Evolutionary conservation across 2,888 invertebrate genomes (phyloP).

Genomic region (Lithophane leautieri): DNA sequence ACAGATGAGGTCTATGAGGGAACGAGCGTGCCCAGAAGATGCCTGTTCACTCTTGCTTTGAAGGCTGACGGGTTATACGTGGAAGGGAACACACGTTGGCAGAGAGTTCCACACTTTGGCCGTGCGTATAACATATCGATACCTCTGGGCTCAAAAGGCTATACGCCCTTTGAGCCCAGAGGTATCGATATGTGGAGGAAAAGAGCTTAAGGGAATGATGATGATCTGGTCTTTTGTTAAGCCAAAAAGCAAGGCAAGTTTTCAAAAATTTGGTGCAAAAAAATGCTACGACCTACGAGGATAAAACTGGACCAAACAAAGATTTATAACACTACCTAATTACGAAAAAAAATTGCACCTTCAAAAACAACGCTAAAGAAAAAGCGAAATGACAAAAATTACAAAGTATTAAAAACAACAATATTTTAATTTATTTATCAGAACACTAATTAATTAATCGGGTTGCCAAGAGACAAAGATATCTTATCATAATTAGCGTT

Average conservation of each 20-base stretch:
- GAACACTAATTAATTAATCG: constrained; percentile 62
- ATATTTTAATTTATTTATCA: constrained; percentile 40
- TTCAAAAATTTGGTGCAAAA: background rate
- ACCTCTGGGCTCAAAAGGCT: too few species aligned
- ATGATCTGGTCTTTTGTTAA: background rate
- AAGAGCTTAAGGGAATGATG: background rate
- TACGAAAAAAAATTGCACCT: background rate
- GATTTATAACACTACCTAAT: background rate
- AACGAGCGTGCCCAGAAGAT: too few species aligned
- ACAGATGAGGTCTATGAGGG: too few species aligned
- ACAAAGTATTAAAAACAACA: constrained; percentile 23
- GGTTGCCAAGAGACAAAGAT: constrained; percentile 57
- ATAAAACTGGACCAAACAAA: background rate
- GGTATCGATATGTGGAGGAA: background rate
- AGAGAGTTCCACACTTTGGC: background rate
- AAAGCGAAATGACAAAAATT: constrained; percentile 4
- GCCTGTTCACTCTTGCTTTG: too few species aligned
- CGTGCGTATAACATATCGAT: too few species aligned
- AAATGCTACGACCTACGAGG: too few species aligned
- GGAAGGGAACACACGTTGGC: background rate
- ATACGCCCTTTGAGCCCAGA: too few species aligned
- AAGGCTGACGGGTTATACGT: background rate
- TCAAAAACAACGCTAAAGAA: constrained; percentile 19
- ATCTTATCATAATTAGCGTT: constrained; percentile 64
- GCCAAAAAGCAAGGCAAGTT: background rate